A percentile compares a stretch with the other conserved stretches of the same genome.
These are phyloP conservation scores for Lamprotornis superbus DNA, from an alignment of 2,113 vertebrate genomes.

Conservation along the genomic window DNA sequence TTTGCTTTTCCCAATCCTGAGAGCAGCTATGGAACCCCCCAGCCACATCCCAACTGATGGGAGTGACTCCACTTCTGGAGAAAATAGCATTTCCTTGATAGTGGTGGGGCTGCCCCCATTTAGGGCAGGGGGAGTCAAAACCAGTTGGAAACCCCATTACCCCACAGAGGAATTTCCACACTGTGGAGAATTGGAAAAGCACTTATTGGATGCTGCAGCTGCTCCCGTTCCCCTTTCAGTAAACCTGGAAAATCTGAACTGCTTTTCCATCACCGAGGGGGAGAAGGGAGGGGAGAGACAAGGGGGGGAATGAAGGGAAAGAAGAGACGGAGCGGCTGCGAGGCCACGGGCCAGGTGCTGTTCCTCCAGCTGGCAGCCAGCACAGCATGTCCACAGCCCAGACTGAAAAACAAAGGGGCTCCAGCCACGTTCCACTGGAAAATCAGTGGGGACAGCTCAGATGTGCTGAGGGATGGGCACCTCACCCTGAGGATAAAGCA, in stretches of 20 bases:
- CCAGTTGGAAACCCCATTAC: background rate
- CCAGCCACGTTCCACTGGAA: constrained; percentile 56
- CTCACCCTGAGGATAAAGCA: background rate
- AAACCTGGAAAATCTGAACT: constrained; percentile 59
- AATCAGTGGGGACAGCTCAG: constrained; percentile 49
- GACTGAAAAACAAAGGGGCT: constrained; percentile 63
- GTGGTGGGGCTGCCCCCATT: background rate
- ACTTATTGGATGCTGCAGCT: background rate
- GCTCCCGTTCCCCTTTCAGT: constrained; percentile 35
- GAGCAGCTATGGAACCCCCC: background rate
- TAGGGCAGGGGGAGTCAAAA: background rate
- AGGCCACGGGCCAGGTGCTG: background rate
- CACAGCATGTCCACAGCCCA: constrained; percentile 55
- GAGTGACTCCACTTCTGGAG: background rate
- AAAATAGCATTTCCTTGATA: background rate
- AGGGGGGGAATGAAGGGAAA: background rate
- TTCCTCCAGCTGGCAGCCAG: constrained; percentile 61
- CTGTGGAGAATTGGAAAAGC: background rate
- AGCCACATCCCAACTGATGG: background rate
- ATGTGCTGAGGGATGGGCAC: background rate
- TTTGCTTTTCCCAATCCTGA: background rate
- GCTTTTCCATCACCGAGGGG: constrained; percentile 4
- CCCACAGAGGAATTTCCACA: background rate
- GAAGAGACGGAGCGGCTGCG: constrained; percentile 1
- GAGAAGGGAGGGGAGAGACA: background rate